These are phyloP conservation scores for Autographa pulchrina DNA, from an alignment of 2,888 invertebrate species.

Conservation along the genomic window DNA sequence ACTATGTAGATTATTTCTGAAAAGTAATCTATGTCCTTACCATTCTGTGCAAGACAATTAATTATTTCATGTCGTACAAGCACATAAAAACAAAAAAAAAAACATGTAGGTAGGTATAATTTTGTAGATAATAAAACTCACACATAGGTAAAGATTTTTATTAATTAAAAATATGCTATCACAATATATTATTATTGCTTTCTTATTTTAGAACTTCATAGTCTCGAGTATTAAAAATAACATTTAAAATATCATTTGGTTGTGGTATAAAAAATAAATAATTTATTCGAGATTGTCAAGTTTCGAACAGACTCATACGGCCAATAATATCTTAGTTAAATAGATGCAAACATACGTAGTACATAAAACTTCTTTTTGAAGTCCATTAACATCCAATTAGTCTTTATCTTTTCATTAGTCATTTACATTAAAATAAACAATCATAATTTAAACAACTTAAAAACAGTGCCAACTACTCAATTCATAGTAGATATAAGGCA, in stretches of 20 bases:
- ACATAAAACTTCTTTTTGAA: too few species aligned
- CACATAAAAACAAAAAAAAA: too few species aligned
- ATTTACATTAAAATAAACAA: not conserved
- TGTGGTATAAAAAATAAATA: slow-evolving; percentile 6
- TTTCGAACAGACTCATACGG: not conserved
- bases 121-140: not conserved
- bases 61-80: too few species aligned
- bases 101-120: too few species aligned
- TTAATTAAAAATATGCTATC: slow-evolving; percentile 20
- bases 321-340: not conserved
- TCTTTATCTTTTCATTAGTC: not conserved
- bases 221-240: slow-evolving; percentile 8
- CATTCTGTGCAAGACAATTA: too few species aligned
- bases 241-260: slow-evolving; percentile 7
- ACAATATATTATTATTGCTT: slow-evolving; percentile 29
- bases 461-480: not conserved
- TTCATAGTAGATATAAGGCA: too few species aligned
- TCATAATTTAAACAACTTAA: not conserved
- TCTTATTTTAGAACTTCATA: slow-evolving; percentile 12
- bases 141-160: not conserved
- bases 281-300: not conserved
- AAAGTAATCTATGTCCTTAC: too few species aligned
- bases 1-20: too few species aligned
- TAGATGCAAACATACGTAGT: too few species aligned
- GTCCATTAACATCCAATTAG: not conserved